Conservation (phyloP, 2,113 vertebrate genomes). For the human (Homo sapiens) region GRCh38 chr16:6584501-6585000, state of each 20-base stretch:
- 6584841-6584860: background rate
- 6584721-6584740: background rate
- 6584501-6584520: too few relatives aligned
- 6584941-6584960: background rate
- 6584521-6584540: too few relatives aligned
- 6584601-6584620: too few relatives aligned
- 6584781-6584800: fast-evolving
- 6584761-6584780: too few relatives aligned
- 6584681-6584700: background rate
- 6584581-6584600: too few relatives aligned
- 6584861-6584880: background rate
- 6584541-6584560: too few relatives aligned
- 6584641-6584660: too few relatives aligned
- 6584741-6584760: background rate
- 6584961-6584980: background rate
- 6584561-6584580: too few relatives aligned
- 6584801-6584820: background rate
- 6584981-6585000: fast-evolving
- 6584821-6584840: background rate
- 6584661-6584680: background rate
- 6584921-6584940: background rate
- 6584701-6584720: fast-evolving
- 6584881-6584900: background rate
- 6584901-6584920: background rate
- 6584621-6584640: too few relatives aligned